A percentile compares a stretch with the other conserved stretches of the same genome.
phyloP scores from a whole-genome alignment of 2,888 invertebrate genomes.

The Nebria brevicollis region DNA sequence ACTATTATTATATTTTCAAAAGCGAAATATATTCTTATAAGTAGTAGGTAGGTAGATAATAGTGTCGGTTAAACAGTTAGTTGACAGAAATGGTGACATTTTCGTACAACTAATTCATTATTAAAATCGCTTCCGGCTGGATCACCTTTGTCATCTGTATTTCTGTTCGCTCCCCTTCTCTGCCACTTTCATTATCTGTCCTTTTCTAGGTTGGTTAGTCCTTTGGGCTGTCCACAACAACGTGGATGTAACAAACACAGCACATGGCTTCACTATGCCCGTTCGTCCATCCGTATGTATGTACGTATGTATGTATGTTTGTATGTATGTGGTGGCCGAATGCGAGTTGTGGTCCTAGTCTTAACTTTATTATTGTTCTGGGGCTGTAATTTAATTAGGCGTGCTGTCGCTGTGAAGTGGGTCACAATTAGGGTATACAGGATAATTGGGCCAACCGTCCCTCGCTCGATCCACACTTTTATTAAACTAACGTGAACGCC shows the following conservation, averaged over 20 bases:
- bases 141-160: not conserved
- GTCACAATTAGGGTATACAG: slow-evolving; percentile 39
- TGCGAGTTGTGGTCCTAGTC: not conserved
- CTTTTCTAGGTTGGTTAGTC: not conserved
- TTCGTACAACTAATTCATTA: not conserved
- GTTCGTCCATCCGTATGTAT: not conserved
- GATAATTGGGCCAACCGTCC: slow-evolving; percentile 33
- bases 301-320: not conserved
- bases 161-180: not conserved
- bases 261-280: not conserved
- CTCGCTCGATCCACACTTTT: not conserved
- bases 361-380: slow-evolving; percentile 42
- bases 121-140: not conserved
- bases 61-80: not conserved
- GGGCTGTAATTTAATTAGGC: slow-evolving; percentile 38
- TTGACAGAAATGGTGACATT: not conserved
- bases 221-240: not conserved
- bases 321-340: not conserved
- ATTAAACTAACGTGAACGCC: too few relatives aligned
- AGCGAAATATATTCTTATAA: too few relatives aligned
- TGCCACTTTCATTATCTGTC: not conserved
- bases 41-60: too few relatives aligned
- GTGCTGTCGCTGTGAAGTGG: slow-evolving; percentile 30
- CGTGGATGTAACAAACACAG: not conserved
- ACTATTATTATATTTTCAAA: too few relatives aligned